Evolutionary conservation across 2,797 vertebrate genomes (phyloP).

Genomic region (Caiman crocodilus): DNA sequence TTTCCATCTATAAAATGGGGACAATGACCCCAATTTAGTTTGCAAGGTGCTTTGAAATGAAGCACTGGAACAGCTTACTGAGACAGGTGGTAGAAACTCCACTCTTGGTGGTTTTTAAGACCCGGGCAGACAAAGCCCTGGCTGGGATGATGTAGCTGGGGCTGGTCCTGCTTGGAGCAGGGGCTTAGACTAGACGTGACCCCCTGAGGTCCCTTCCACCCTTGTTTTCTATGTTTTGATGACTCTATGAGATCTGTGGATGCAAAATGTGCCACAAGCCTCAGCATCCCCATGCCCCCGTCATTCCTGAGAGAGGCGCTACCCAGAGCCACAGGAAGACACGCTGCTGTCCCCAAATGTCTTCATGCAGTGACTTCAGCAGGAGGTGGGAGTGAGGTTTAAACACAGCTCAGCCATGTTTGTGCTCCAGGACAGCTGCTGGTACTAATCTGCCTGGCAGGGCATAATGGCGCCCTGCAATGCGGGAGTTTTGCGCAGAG

Average conservation of each 20-base stretch:
- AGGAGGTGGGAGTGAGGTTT: neutral
- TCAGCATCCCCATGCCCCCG: too few species aligned
- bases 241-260: too few species aligned
- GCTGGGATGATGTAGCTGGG: too few species aligned
- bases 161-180: too few species aligned
- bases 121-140: too few species aligned
- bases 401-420: neutral
- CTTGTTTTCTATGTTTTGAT: too few species aligned
- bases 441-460: neutral
- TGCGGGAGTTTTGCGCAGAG: neutral
- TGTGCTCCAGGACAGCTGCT: neutral
- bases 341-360: neutral
- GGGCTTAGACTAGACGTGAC: too few species aligned
- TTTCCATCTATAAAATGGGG: neutral
- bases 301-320: neutral
- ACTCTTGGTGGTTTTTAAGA: too few species aligned
- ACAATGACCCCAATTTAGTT: neutral
- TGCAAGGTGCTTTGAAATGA: neutral
- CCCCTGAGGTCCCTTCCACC: too few species aligned
- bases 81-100: too few species aligned
- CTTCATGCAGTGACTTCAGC: neutral
- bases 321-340: neutral
- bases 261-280: too few species aligned
- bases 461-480: neutral
- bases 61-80: too few species aligned